Evolutionary conservation across 1,140 invertebrate genomes (phyloP), one percentile per base, ranked within the genome.

Genomic region (Thaumetopoea pityocampa): DNA sequence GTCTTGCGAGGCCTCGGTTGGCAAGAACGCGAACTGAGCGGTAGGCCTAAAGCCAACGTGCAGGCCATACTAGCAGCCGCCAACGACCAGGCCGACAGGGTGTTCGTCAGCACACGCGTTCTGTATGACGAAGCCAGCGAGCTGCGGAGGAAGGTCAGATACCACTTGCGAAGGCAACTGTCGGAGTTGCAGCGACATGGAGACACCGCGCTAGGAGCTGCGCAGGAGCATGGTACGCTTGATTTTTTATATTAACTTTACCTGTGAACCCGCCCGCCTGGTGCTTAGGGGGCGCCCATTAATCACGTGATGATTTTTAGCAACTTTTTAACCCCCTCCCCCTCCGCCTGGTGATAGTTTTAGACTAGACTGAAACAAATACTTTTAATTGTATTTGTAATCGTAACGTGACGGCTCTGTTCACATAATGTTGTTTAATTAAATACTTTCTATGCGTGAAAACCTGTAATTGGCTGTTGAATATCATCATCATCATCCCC

Each of bases 111-210:
- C 14, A 87, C 89, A 62, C 63, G 85, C 2, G 73, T 76, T 0
- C 67, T 90, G 18, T 83, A 87, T 20, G 82, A 87, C 14, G 77
- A 87, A 35, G 86, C 87, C 3, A 77, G 77, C 1, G 79, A 86
- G 23, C 64, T 89, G 20, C 67, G 87, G 14, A 55, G 85, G 2
- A 22, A 20, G 4, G 38, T 52, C 5, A n/a, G 49, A 19, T 46
- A 50, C 22, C 41, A 51, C 7, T 32, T 51, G 26, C 60, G 70
- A 6, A 67, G 85, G 19, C 73, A 60, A 34, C 57, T 78, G 11
- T 70, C 74, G 18, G 74, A 55, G 52, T 70, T 76, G 23, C 77
- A 80, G 33, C 78, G 85, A 17, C 67, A 82, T n/a, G 84, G 85
- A 6, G 78, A 81, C 51, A 71, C 73, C 2, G 71, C 77, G 26